Evolutionary conservation across 2,113 vertebrate genomes (phyloP).

Genomic region (Lucifuga dentata): DNA sequence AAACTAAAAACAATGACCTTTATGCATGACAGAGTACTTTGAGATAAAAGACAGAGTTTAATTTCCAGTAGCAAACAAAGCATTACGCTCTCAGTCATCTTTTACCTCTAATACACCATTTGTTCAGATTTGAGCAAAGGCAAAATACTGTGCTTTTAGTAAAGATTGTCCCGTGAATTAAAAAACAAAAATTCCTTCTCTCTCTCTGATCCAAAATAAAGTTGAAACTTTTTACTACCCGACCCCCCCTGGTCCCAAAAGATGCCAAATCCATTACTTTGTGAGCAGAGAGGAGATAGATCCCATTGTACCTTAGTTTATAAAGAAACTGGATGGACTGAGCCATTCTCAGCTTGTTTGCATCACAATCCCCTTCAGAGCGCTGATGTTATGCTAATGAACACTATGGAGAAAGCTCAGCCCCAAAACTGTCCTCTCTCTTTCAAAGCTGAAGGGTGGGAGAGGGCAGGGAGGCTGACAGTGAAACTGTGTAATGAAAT

Average conservation of each 20-base stretch:
- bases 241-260: conserved; percentile 18
- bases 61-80: not conserved
- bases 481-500: conserved; percentile 41
- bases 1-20: too few species aligned
- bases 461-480: conserved; percentile 59
- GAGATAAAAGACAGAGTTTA: not conserved
- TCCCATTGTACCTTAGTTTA: conserved; percentile 62
- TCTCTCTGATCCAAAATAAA: conserved; percentile 12
- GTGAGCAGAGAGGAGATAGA: conserved; percentile 32
- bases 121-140: conserved; percentile 1
- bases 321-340: conserved; percentile 66
- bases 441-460: conserved; percentile 59
- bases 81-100: conserved; percentile 11
- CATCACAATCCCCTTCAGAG: conserved; percentile 80
- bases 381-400: conserved; percentile 86
- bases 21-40: not conserved
- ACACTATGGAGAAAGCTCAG: conserved; percentile 66
- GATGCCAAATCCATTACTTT: conserved; percentile 38
- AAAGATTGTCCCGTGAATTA: too few species aligned
- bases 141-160: conserved; percentile 4
- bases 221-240: conserved; percentile 18
- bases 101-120: not conserved
- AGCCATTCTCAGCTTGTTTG: conserved; percentile 78
- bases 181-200: too few species aligned
- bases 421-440: conserved; percentile 70